These are phyloP conservation scores for Urophycis tenuis DNA, from an alignment of 2,797 vertebrate genomes.

Conservation along the genomic window DNA sequence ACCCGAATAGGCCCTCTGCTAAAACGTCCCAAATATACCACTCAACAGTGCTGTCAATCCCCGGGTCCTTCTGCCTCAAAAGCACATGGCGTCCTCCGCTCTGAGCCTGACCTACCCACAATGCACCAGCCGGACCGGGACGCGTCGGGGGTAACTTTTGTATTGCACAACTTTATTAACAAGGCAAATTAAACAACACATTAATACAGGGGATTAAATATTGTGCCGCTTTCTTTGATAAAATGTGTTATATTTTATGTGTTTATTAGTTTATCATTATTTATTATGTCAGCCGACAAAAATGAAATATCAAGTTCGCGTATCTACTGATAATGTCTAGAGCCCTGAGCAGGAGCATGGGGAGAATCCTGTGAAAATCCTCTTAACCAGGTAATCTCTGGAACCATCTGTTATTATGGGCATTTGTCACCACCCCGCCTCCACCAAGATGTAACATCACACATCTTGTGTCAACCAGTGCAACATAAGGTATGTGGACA, in stretches of 20 bases:
- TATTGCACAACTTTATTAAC: slow-evolving; percentile 40
- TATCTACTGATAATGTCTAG: too few species aligned
- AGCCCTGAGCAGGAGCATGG: too few species aligned
- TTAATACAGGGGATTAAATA: too few species aligned
- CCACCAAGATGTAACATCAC: slow-evolving; percentile 24
- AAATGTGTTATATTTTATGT: too few species aligned
- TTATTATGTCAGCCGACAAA: too few species aligned
- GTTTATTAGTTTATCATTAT: too few species aligned
- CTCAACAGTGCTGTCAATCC: background rate
- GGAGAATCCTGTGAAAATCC: slow-evolving; percentile 46
- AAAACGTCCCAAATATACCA: slow-evolving; percentile 9
- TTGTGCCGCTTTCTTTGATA: too few species aligned
- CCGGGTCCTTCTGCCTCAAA: slow-evolving; percentile 39
- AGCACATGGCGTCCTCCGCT: slow-evolving; percentile 74
- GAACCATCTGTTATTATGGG: slow-evolving; percentile 46
- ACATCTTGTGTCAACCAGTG: slow-evolving; percentile 5
- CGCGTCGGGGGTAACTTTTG: too few species aligned
- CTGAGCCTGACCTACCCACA: slow-evolving; percentile 71
- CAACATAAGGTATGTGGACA: slow-evolving; percentile 28
- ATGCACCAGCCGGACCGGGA: slow-evolving; percentile 42
- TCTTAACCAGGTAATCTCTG: slow-evolving; percentile 63
- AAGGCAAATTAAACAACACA: background rate
- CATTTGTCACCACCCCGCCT: slow-evolving; percentile 20
- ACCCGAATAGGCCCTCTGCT: background rate
- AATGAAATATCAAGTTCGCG: too few species aligned